These are phyloP conservation scores for Geothlypis trichas DNA, from an alignment of 2,113 vertebrate species.

Conservation along the genomic window DNA sequence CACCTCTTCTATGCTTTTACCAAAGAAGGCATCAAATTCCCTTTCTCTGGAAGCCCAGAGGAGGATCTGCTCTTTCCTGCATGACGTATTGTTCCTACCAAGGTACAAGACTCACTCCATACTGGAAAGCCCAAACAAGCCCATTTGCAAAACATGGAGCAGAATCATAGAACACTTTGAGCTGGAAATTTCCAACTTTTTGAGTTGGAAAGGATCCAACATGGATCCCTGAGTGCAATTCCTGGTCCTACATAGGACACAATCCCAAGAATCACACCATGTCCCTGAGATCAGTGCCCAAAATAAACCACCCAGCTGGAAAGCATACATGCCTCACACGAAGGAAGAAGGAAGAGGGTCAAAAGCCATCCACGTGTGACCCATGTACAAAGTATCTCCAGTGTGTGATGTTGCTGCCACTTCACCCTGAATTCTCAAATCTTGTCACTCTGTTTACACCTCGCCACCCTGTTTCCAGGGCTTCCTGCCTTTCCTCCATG, in stretches of 20 bases:
- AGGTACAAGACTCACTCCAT: neutral
- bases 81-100: neutral
- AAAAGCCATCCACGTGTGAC: neutral
- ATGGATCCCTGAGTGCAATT: fast-evolving
- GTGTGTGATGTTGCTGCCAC: neutral
- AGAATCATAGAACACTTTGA: neutral
- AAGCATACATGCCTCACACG: neutral
- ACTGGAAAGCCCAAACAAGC: neutral
- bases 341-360: neutral
- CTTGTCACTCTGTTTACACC: neutral
- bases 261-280: neutral
- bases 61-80: fast-evolving
- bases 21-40: neutral
- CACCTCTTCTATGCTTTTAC: neutral
- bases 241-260: neutral
- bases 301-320: neutral
- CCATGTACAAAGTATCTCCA: neutral
- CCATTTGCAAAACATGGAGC: neutral
- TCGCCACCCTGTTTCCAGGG: neutral
- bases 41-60: neutral
- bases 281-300: neutral
- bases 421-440: neutral
- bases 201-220: neutral
- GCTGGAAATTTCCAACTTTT: neutral
- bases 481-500: neutral